These are phyloP conservation scores for Sebastes melanostomus DNA, from an alignment of 2,797 vertebrate genomes.

Conservation along the genomic window DNA sequence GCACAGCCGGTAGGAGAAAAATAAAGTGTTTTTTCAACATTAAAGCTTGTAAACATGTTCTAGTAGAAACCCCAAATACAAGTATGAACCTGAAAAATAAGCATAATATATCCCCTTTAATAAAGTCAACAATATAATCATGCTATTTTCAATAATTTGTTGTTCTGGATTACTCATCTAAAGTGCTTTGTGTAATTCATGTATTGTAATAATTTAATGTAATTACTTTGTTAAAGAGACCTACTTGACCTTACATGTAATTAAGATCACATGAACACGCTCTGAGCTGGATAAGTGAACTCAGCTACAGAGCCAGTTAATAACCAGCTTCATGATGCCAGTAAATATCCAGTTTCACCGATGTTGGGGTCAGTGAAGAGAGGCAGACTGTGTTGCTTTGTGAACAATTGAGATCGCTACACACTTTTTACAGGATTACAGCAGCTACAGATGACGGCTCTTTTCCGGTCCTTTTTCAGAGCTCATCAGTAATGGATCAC, in stretches of 20 bases:
- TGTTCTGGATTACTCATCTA: neutral
- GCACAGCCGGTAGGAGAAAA: too few species aligned
- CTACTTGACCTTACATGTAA: neutral
- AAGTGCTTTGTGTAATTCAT: neutral
- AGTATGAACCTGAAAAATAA: too few species aligned
- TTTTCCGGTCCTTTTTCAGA: too few species aligned
- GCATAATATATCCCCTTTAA: neutral
- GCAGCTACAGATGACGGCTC: too few species aligned
- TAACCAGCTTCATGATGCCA: accelerated
- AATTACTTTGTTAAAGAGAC: neutral
- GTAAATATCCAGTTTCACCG: accelerated
- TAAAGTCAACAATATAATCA: neutral
- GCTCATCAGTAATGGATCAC: too few species aligned
- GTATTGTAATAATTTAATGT: neutral
- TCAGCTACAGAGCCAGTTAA: too few species aligned
- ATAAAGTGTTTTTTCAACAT: too few species aligned
- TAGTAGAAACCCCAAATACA: too few species aligned
- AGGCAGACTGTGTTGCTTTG: accelerated
- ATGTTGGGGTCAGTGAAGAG: too few species aligned
- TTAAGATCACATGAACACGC: neutral
- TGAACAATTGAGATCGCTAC: too few species aligned
- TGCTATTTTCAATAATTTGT: neutral
- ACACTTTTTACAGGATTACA: too few species aligned
- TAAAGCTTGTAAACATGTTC: too few species aligned
- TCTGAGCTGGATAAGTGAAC: accelerated